Evolutionary conservation across 2,797 vertebrate genomes (phyloP), one percentile per base, ranked within the genome.

Genomic region (Tympanoctomys barrerae): DNA sequence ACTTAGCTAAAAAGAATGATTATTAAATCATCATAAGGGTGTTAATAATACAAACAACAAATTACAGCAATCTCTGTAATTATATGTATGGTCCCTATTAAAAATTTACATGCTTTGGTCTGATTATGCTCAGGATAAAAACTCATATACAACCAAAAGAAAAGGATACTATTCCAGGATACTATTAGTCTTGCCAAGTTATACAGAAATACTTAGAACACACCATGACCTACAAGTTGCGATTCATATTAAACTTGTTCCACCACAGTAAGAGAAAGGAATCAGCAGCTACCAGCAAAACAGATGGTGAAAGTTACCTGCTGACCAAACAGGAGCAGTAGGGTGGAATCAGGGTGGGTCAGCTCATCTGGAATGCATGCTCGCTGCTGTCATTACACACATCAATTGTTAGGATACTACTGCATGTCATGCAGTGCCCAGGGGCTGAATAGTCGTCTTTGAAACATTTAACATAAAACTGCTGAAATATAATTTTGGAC

Each of bases 241-340:
- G 91, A 96, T 98, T 98, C 91, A 71, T 7, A 97, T 96, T 57
- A 89, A 97, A 94, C 89, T 73, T 92, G 64, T 61, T 90, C 95
- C 46, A 82, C 81, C 94, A 95, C 73, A 97, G 90, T 52, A 82
- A 94, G n/a, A 96, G 81, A 96, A 97, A 98, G 88, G 46, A 92
- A 90, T 87, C 28, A 98, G 49, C 64, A 64, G 96, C 54, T 97
- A 10, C 10, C 71, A 90, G 71, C 94, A 96, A 98, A 98, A 42
- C 96, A 98, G 97, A 97, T 94, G 90, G 97, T 90, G 93, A 94
- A 97, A 98, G 16, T 62, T 97, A 94, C n/a, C 95, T 97, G 92
- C 96, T 98, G 98, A 98, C 94, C 97, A 97, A 97, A 98, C 64
- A 92, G 73, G 82, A 97, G 78, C 94, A 96, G 93, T 96, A 95